Conservation (phyloP, 2,797 vertebrate species). For the Somateria mollissima region DNA sequence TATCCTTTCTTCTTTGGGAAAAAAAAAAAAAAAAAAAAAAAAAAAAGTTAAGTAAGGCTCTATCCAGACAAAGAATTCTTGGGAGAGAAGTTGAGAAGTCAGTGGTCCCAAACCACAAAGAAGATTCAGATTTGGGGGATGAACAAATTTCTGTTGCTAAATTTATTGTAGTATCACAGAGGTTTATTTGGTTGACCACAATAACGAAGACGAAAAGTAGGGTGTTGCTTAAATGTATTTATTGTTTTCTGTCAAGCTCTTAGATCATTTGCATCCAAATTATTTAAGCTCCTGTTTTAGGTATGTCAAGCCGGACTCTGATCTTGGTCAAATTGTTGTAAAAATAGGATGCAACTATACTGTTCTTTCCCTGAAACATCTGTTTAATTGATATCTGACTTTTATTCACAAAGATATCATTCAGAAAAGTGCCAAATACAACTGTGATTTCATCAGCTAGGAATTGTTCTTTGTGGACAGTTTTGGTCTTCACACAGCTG, state of each 20-base stretch:
- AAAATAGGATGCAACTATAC: slow-evolving; percentile 24
- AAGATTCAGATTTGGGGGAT: background rate
- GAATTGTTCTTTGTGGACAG: slow-evolving; percentile 9
- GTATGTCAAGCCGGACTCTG: background rate
- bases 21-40: background rate
- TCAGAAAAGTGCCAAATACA: slow-evolving; percentile 10
- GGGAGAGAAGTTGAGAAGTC: background rate
- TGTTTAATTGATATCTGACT: slow-evolving; percentile 28
- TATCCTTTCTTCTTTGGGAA: background rate
- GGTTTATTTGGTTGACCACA: background rate
- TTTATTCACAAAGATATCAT: slow-evolving; percentile 17
- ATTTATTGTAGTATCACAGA: background rate
- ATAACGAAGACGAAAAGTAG: background rate
- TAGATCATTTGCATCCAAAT: background rate
- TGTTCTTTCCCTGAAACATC: slow-evolving; percentile 3
- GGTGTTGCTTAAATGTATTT: background rate
- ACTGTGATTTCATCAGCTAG: slow-evolving; percentile 26
- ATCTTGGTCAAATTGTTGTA: background rate
- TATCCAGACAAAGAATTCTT: background rate
- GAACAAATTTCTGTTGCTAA: background rate
- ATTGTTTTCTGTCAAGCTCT: background rate
- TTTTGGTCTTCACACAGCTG: background rate
- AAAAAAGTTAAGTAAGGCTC: background rate
- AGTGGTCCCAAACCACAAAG: background rate
- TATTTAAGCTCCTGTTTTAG: background rate